Base-by-base conservation (phyloP, 2,797 vertebrate genomes). In the Helostoma temminkii region DNA sequence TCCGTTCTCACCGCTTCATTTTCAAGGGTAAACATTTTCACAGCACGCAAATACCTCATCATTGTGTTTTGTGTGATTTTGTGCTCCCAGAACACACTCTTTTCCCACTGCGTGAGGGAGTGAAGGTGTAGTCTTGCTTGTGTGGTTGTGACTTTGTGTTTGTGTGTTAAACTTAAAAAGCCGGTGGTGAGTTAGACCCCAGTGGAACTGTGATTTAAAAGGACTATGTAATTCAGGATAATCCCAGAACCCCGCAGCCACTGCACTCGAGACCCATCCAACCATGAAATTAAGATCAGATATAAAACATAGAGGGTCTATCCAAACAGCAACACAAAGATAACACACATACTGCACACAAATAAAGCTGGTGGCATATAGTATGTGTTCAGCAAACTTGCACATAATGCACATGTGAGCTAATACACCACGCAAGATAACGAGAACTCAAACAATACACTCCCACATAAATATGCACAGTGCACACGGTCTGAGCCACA, bases 221-320 rank as follows among this genome's bases (percentile, higher is more conserved):
- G 53, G 80, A 73, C 72, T 54, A 43, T 54, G 69, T 84, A 85
- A 91, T 88, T 79, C 83, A 24, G 80, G 74, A 84, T 92, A 90
- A 91, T 90, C 83, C 82, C 28, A 54, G 76, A 76, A 82, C 78
- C 77, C 84, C 59, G 78, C 74, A 78, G 79, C 71, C 78, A 56
- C 65, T 50, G 65, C 80, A 74, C 63, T 89, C 59, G 22, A 58
- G 58, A 69, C 45, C 74, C 89, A 84, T 58, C 80, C 89, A 84
- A 80, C 84, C 91, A 41, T 94, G 91, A 93, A 94, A 94, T 94
- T 92, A 88, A 84, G 89, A 92, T 92, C 89, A 89, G 88, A 93
- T 89, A 88, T 67, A 74, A 80, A 54, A 77, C 75, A 32, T 25
- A 50, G 74, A 37, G 59, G 42, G 25, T 66, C 71, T 72, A 65